Evolutionary conservation across 92 coral and sea anemone genomes (phyloP), one percentile per base, ranked within the genome.

Genomic region (Epizoanthus illoricatus): DNA sequence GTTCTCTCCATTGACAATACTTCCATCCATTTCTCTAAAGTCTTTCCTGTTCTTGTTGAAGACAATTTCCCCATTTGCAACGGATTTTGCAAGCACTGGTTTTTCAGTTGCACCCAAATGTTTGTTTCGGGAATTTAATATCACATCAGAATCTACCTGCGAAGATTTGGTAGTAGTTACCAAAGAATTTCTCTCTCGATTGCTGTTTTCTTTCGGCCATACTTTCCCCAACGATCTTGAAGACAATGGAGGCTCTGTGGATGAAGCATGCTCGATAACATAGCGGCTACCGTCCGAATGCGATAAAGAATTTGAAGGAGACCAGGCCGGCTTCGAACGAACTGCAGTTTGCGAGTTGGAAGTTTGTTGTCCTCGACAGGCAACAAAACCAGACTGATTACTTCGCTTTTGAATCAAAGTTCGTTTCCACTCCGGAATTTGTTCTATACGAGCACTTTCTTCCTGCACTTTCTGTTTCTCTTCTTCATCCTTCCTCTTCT

Each of bases 381-480:
- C 88, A 56, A 76, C 66, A 85, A 80, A 73, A 79, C 70, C 73
- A 15, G 79, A 41, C 68, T 73, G 80, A 15, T 86, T 89, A 70
- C 84, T 84, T 88, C 84, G 92, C 73, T 87, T 93, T 59, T 79
- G 88, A 72, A 93, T 60, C 69, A 93, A 67, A 58, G 73, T 66
- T 69, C 92, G 85, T 73, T 93, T 93, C 97, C 97, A 93, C 79
- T 91, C 97, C 13, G 97, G 97, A 23, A 93, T 79, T 24, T 78
- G 70, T 20, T 61, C 89, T 36, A 75, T 74, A 7, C 88, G 89
- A 21, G 85, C 81, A 60, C 71, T 69, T 57, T 89, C 85, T 52
- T 84, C 85, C 54, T 88, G 84, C 19, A 69, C 33, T 84, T 89
- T 86, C 42, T 83, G 87, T 23, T 92, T 86, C 64, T 91, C 83